Evolutionary conservation across 2,888 invertebrate genomes (phyloP).

Genomic region (Lasiommata megera): DNA sequence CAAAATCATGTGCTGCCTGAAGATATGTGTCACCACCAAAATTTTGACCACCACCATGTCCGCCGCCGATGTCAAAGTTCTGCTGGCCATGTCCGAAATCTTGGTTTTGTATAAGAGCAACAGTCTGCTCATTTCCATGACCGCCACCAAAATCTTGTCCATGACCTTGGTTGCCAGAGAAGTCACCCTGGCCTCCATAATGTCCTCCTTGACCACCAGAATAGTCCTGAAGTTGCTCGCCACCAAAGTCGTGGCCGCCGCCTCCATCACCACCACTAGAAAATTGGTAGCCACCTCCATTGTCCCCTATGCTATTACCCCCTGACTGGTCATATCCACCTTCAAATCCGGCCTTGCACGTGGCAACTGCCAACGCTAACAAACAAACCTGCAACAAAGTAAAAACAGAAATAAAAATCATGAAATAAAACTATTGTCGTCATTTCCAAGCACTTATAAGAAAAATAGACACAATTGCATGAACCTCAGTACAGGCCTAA

Average conservation of each 20-base stretch:
- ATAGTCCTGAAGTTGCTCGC: constrained; percentile 37
- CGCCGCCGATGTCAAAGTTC: constrained; percentile 33
- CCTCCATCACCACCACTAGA: constrained; percentile 27
- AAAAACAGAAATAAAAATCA: not conserved
- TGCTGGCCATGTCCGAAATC: constrained; percentile 35
- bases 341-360: constrained; percentile 62
- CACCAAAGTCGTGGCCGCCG: constrained; percentile 41
- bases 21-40: constrained; percentile 62
- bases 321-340: constrained; percentile 39
- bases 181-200: constrained; percentile 39
- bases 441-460: too few relatives aligned
- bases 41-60: constrained; percentile 37
- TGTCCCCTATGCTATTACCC: constrained; percentile 38
- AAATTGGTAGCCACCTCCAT: constrained; percentile 36
- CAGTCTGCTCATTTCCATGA: constrained; percentile 42
- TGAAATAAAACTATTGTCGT: too few relatives aligned
- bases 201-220: constrained; percentile 35
- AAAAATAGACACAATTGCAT: too few relatives aligned
- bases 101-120: constrained; percentile 37
- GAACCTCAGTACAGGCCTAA: too few relatives aligned
- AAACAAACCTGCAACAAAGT: constrained; percentile 65
- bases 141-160: constrained; percentile 39
- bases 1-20: constrained; percentile 64
- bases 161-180: constrained; percentile 36
- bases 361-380: constrained; percentile 65